Conservation (phyloP, 35 echinoderm and acorn worm genomes). For the Apostichopus japonicus region DNA sequence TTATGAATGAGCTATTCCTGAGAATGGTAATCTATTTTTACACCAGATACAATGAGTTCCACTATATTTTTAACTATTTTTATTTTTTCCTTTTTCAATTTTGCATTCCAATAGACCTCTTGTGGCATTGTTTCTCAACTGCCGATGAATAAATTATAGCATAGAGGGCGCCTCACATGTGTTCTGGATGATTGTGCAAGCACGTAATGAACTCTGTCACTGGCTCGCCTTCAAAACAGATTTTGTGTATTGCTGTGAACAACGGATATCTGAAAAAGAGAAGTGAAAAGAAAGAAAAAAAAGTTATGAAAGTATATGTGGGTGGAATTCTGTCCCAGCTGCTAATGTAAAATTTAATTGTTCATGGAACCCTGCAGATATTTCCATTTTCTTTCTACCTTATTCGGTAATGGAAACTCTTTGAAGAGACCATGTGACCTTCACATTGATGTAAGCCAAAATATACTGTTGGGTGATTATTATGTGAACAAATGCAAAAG, state of each 20-base stretch:
- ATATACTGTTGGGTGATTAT: no score
- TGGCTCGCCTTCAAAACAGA: slow-evolving; percentile 78
- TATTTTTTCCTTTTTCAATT: neutral
- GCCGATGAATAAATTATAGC: slow-evolving; percentile 30
- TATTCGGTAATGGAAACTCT: no score
- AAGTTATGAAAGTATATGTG: no score
- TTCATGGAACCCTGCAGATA: no score
- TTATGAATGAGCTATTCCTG: no score
- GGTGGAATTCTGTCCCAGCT: no score
- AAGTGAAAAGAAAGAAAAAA: neutral
- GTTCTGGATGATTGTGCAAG: slow-evolving; percentile 85
- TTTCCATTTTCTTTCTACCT: no score
- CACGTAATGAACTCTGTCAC: slow-evolving; percentile 73
- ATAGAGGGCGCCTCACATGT: slow-evolving; percentile 73
- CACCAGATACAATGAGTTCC: neutral
- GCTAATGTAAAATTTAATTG: no score
- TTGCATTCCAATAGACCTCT: neutral
- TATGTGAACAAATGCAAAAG: no score
- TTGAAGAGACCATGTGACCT: no score
- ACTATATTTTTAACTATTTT: neutral
- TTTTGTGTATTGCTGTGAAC: slow-evolving; percentile 91
- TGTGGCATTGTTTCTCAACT: slow-evolving; percentile 12
- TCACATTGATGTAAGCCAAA: no score
- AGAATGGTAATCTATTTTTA: neutral
- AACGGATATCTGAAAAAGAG: slow-evolving; percentile 84